Conservation (phyloP, 1,140 invertebrate species). For the Scaptomyza pallida region DNA sequence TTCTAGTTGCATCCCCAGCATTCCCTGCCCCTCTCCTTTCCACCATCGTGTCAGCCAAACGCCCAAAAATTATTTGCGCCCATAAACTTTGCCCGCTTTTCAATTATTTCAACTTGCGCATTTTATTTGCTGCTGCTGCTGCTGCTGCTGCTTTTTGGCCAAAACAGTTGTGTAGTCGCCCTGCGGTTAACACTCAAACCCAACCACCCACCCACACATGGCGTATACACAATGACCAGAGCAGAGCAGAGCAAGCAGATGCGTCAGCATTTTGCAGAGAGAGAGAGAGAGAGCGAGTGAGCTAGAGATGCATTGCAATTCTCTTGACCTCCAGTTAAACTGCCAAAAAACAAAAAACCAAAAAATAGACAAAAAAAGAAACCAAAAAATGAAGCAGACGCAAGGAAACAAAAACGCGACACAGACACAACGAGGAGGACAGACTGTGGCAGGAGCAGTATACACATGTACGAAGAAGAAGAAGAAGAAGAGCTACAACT, state of each 20-base stretch:
- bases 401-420: conserved; percentile 5
- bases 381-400: conserved; percentile 14
- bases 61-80: conserved; percentile 54
- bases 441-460: neutral
- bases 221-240: conserved; percentile 17
- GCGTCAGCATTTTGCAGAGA: conserved; percentile 50
- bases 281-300: too few relatives aligned
- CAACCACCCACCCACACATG: conserved; percentile 36
- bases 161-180: neutral
- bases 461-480: conserved; percentile 53
- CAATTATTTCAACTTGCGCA: conserved; percentile 61
- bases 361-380: conserved; percentile 46
- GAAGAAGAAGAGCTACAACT: conserved; percentile 15
- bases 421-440: conserved; percentile 15
- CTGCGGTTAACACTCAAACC: conserved; percentile 44
- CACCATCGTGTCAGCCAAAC: conserved; percentile 10
- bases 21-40: too few relatives aligned
- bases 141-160: conserved; percentile 40
- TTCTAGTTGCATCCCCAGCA: neutral
- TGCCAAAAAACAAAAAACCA: conserved; percentile 53
- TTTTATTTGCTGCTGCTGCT: conserved; percentile 43
- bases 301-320: conserved; percentile 52
- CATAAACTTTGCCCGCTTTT: conserved; percentile 68
- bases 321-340: conserved; percentile 76
- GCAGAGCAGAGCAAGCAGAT: conserved; percentile 6